phyloP scores from a whole-genome alignment of 2,797 vertebrate genomes.

The Chloroceryle inda region DNA sequence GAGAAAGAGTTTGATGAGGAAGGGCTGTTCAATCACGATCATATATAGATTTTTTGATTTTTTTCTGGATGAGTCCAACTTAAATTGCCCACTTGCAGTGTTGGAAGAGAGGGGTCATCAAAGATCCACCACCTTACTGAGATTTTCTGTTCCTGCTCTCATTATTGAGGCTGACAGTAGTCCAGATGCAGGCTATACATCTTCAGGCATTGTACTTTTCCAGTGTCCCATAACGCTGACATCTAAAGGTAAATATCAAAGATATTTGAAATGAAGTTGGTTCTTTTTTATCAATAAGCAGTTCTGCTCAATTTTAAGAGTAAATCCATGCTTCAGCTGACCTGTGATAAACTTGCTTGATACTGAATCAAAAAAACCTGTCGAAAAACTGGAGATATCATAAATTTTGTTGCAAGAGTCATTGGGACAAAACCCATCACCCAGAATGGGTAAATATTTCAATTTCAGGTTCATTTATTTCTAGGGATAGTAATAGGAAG shows the following conservation, averaged over 20 bases:
- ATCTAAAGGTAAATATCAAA: background rate
- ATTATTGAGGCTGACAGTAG: background rate
- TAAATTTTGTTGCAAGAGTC: background rate
- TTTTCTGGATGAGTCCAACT: background rate
- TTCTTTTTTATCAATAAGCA: background rate
- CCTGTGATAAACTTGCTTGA: background rate
- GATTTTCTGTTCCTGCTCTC: background rate
- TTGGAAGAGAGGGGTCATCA: background rate
- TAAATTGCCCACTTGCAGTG: accelerated
- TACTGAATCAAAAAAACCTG: background rate
- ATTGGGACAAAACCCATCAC: background rate
- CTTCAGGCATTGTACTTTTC: background rate
- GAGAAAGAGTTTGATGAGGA: background rate
- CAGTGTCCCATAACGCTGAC: background rate
- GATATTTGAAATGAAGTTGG: background rate
- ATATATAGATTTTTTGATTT: background rate
- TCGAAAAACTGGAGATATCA: background rate
- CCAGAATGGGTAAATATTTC: background rate
- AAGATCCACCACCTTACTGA: background rate
- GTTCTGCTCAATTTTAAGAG: background rate
- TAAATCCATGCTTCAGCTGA: background rate
- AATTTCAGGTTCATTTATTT: background rate
- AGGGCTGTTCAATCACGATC: background rate
- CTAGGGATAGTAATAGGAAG: background rate
- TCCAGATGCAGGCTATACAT: background rate